Evolutionary conservation across 2,113 vertebrate species (phyloP), one percentile per base, ranked within the genome.

Genomic region (Petromus typicus): DNA sequence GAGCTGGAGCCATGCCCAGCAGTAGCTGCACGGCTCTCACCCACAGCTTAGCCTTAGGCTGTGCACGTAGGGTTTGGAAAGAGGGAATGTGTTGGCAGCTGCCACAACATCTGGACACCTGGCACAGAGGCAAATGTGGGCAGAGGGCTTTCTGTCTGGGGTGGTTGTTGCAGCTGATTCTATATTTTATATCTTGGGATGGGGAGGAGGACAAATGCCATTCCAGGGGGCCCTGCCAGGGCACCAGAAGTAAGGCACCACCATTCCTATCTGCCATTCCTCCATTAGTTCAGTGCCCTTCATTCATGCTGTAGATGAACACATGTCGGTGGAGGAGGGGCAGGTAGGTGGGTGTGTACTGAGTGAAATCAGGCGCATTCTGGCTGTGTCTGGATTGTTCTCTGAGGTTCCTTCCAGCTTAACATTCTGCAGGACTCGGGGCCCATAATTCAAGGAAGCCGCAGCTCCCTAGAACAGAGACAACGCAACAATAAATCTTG

Each of bases 391-490:
- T 22, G 79, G 76, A 79, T 40, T 71, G 88, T 61, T 85, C 51
- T 86, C 92, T 69, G 45, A 96, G 88, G 64, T 66, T 80, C 51
- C 91, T 66, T 87, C 63, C 59, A 87, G 23, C 69, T 94, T 86
- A 84, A 45, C 76, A 61, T 90, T 76, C 87, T 71, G 40, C 0
- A 0, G 90, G 56, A 23, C 43, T 80, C 43, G 0, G 54, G 66
- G 63, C 95, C 71, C 22, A 6, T 95, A 88, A 90, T 54, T 95
- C 92, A 92, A 51, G n/a, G 57, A 86, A 25, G 25, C 75, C 2
- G 2, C 45, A 40, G 91, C 69, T 89, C 90, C 93, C 69, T 22
- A 37, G 32, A 73, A 56, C 87, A 43, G 76, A 61, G 87, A 25
- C 79, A 59, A 51, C 32, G 63, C 2, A 0, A 34, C 76, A 17